A percentile compares a stretch with the other conserved stretches of the same genome.
phyloP scores from a whole-genome alignment of 2,113 vertebrate genomes.

The Opisthocomus hoazin region DNA sequence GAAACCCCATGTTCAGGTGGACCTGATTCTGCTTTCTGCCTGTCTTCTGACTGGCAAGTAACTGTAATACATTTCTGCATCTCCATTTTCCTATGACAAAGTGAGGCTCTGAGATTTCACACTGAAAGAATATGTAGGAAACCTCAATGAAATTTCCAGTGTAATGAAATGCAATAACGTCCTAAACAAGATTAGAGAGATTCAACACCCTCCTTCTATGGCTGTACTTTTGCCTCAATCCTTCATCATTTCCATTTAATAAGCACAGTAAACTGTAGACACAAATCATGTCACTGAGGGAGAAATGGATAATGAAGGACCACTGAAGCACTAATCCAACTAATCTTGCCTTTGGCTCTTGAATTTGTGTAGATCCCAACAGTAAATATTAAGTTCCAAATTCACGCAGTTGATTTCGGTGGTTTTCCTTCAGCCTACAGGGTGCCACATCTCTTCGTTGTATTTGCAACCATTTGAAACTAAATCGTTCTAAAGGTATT shows the following conservation, averaged over 20 bases:
- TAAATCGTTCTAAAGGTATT: background rate
- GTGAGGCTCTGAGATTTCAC: background rate
- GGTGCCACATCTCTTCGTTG: background rate
- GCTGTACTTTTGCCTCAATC: background rate
- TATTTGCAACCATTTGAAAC: slow-evolving; percentile 2
- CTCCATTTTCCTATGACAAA: background rate
- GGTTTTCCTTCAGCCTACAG: background rate
- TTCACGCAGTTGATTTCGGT: background rate
- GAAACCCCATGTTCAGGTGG: background rate
- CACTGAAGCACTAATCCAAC: slow-evolving; percentile 41
- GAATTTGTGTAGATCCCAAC: slow-evolving; percentile 15
- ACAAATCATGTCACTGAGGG: background rate
- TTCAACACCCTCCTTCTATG: background rate
- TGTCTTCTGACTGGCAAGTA: background rate
- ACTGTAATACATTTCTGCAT: background rate
- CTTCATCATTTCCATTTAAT: slow-evolving; percentile 22
- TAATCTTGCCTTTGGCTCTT: slow-evolving; percentile 45
- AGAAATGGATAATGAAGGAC: slow-evolving; percentile 50
- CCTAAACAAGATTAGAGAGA: background rate
- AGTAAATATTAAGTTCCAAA: slow-evolving; percentile 17
- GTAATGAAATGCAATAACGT: background rate
- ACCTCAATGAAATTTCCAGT: background rate
- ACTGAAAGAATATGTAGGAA: background rate
- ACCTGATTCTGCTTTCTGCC: background rate
- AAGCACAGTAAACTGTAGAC: slow-evolving; percentile 10